phyloP scores from a whole-genome alignment of 2,888 invertebrate genomes.

The Spodoptera exigua region DNA sequence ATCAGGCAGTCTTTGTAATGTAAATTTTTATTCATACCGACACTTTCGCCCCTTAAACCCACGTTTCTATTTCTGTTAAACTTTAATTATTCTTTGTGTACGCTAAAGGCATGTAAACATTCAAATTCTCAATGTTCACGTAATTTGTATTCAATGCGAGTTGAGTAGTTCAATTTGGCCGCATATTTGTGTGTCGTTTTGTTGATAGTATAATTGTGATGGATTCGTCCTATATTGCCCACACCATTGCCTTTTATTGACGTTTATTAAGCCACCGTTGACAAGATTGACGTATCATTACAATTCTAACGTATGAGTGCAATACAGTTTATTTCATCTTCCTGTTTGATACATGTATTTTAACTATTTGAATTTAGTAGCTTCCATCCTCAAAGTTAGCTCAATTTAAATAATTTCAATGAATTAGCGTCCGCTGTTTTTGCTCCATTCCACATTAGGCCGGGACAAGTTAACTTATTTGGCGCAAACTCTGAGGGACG shows the following conservation, averaged over 20 bases:
- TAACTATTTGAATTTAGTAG: conserved; percentile 21
- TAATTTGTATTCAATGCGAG: conserved; percentile 73
- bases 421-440: conserved; percentile 65
- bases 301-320: conserved; percentile 11
- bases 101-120: conserved; percentile 63
- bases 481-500: conserved; percentile 67
- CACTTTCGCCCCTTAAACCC: conserved; percentile 67
- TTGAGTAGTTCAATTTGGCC: conserved; percentile 59
- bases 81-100: conserved; percentile 63
- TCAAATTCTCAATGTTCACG: conserved; percentile 63
- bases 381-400: conserved; percentile 28
- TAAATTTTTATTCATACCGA: conserved; percentile 44
- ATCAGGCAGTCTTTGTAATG: conserved; percentile 32
- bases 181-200: conserved; percentile 67
- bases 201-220: conserved; percentile 71
- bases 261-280: conserved; percentile 62
- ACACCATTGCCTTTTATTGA: conserved; percentile 67
- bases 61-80: conserved; percentile 60
- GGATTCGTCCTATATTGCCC: conserved; percentile 69
- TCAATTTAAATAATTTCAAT: conserved; percentile 44
- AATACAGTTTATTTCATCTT: conserved; percentile 26
- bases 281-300: conserved; percentile 26
- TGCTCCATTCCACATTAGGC: conserved; percentile 68
- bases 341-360: conserved; percentile 36
- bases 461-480: conserved; percentile 78